A percentile compares a stretch with the other conserved stretches of the same genome.
Evolutionary conservation across 2,888 invertebrate genomes (phyloP).

Genomic region (Plagiodera versicolora): DNA sequence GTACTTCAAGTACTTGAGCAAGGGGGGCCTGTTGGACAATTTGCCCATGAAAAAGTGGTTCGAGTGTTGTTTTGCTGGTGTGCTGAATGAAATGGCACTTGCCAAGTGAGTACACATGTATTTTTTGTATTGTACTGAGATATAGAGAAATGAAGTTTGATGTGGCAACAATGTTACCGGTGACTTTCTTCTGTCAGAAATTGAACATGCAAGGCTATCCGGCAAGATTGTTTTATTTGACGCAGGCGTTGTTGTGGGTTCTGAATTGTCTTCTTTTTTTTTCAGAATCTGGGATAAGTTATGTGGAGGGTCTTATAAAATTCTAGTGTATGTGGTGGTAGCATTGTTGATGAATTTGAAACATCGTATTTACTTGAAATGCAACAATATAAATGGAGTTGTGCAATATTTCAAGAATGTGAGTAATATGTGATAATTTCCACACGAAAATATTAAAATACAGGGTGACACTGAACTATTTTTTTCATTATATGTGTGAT

Average conservation of each 20-base stretch:
- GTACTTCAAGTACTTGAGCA: constrained; percentile 70
- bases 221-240: no score
- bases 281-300: constrained; percentile 87
- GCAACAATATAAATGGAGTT: constrained; percentile 62
- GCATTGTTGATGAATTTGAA: constrained; percentile 72
- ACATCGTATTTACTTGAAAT: constrained; percentile 63
- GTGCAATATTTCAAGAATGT: constrained; percentile 71
- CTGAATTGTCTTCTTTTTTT: constrained; percentile 27
- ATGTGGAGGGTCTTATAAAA: constrained; percentile 81
- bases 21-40: constrained; percentile 63
- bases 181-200: no score
- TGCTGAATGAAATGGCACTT: constrained; percentile 76
- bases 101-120: constrained; percentile 63
- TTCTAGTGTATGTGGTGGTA: constrained; percentile 77
- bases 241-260: not conserved
- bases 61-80: constrained; percentile 78
- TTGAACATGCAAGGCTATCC: no score
- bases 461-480: no score
- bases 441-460: constrained; percentile 1
- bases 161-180: no score
- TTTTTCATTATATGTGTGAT: no score
- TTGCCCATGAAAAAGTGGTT: constrained; percentile 80
- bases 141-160: no score
- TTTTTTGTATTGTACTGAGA: no score
- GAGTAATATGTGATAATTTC: constrained; percentile 58